phyloP scores from a whole-genome alignment of 2,888 invertebrate genomes.

The Drosophila demipolita region DNA sequence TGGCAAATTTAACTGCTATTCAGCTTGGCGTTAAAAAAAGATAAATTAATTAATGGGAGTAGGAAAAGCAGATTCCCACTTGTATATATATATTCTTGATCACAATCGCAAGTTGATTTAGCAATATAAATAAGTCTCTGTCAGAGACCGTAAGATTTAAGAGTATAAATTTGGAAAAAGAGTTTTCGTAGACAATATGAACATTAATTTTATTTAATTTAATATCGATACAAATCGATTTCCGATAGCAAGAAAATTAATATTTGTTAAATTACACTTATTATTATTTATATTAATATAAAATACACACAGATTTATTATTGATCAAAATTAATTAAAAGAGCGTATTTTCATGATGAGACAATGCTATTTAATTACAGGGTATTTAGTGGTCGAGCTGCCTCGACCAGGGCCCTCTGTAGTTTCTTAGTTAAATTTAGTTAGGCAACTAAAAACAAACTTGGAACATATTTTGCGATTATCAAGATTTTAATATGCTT shows the following conservation, averaged over 20 bases:
- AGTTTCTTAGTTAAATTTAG: neutral
- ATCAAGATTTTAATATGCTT: neutral
- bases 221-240: neutral
- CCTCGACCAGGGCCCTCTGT: neutral
- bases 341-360: neutral
- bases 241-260: neutral
- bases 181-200: too few species aligned
- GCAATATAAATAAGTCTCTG: neutral
- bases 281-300: too few species aligned
- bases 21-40: neutral
- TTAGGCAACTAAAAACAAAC: neutral
- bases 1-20: neutral
- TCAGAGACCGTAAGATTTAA: neutral
- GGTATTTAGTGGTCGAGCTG: neutral
- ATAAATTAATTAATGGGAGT: neutral
- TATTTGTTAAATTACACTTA: neutral
- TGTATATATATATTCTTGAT: neutral
- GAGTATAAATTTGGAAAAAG: neutral
- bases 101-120: neutral
- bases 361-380: neutral
- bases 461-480: neutral
- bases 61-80: neutral
- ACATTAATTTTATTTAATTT: neutral
- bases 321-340: neutral
- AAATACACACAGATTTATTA: neutral